phyloP scores from a whole-genome alignment of 2,888 invertebrate genomes.

The Argynnis bischoffii region DNA sequence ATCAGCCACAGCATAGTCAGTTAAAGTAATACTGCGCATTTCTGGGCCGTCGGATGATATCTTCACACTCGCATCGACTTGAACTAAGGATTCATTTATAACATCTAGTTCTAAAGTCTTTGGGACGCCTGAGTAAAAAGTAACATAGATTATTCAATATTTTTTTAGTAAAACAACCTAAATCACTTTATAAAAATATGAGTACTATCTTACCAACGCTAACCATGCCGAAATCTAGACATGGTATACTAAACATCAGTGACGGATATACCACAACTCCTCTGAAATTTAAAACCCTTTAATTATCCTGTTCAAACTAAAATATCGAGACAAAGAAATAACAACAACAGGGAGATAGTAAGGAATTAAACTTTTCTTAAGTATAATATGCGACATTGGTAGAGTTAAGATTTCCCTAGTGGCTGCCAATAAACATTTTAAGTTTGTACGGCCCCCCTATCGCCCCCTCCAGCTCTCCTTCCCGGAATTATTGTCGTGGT shows the following conservation, averaged over 20 bases:
- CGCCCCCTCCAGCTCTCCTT: too few species aligned
- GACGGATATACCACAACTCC: conserved; percentile 84
- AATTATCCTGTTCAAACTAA: neutral
- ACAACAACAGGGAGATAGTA: too few species aligned
- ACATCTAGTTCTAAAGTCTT: conserved; percentile 71
- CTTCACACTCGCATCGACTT: conserved; percentile 75
- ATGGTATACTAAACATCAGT: conserved; percentile 75
- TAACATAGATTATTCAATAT: too few species aligned
- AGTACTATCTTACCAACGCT: conserved; percentile 77
- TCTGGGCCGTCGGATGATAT: conserved; percentile 81
- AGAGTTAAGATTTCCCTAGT: too few species aligned
- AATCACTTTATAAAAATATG: neutral
- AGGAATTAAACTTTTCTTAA: too few species aligned
- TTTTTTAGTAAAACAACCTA: neutral
- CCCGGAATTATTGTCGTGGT: too few species aligned
- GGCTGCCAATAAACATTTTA: too few species aligned
- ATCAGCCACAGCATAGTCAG: conserved; percentile 68
- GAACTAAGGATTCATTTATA: conserved; percentile 80
- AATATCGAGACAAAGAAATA: too few species aligned
- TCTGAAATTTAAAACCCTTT: conserved; percentile 60
- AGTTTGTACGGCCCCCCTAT: too few species aligned
- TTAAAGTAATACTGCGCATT: conserved; percentile 71
- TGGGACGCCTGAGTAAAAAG: conserved; percentile 67
- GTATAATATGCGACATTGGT: too few species aligned
- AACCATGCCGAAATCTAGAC: conserved; percentile 81